Conservation (phyloP, 37 sponge, comb jelly and placozoan species). For the Oscarella lobularis region DNA sequence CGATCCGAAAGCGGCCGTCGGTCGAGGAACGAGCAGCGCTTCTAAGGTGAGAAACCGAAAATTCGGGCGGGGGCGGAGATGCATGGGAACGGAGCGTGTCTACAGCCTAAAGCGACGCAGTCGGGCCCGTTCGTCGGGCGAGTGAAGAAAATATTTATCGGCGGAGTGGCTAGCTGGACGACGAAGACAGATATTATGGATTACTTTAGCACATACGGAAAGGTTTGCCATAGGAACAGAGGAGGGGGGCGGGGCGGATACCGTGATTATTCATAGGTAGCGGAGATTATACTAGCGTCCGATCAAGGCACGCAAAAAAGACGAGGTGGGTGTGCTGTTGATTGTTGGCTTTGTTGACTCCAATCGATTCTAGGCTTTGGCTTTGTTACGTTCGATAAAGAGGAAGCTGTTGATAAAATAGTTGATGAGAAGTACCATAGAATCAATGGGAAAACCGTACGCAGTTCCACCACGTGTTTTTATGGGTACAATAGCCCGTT, state of each 20-base stretch:
- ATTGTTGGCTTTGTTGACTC: neutral
- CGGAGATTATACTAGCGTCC: neutral
- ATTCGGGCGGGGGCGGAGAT: too few species aligned
- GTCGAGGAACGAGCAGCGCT: neutral
- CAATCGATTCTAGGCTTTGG: neutral
- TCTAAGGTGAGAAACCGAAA: too few species aligned
- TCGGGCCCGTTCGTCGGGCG: neutral
- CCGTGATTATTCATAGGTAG: neutral
- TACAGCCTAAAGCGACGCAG: neutral
- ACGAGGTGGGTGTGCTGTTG: neutral
- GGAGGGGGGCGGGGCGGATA: neutral
- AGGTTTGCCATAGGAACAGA: neutral
- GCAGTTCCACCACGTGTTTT: too few species aligned
- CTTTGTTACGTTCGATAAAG: neutral
- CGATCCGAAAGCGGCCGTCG: conserved; percentile 6
- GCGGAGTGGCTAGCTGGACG: neutral
- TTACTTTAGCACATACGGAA: neutral
- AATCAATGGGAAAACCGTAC: neutral
- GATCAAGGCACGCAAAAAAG: neutral
- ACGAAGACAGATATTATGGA: neutral
- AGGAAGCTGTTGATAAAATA: neutral
- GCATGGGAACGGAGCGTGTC: neutral
- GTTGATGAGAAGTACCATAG: neutral
- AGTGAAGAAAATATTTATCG: neutral
- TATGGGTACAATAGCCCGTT: neutral